Conservation (phyloP, 2,113 vertebrate species). For the Pteronura brasiliensis region DNA sequence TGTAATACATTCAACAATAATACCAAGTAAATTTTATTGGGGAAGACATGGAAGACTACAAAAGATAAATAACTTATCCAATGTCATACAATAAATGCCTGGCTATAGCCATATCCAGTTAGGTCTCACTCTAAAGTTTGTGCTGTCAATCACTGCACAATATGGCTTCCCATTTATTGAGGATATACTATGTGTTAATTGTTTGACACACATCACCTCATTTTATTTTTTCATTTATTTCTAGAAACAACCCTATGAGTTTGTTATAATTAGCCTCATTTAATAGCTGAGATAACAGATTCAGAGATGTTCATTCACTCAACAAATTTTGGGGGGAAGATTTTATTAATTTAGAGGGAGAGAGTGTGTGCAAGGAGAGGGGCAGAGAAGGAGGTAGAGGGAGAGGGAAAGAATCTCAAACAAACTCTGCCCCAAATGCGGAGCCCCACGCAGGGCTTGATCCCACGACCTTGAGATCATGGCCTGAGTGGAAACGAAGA, state of each 20-base stretch:
- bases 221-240: not conserved
- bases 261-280: not conserved
- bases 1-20: not conserved
- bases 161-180: not conserved
- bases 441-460: not conserved
- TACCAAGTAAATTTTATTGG: not conserved
- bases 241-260: not conserved
- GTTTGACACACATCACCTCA: not conserved
- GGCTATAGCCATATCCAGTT: not conserved
- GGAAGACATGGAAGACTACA: not conserved
- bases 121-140: not conserved
- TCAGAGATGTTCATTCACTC: not conserved
- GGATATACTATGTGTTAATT: not conserved
- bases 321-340: not conserved
- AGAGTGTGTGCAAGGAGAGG: not conserved
- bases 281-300: not conserved
- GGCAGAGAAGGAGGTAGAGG: not conserved
- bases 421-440: not conserved
- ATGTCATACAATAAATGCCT: not conserved
- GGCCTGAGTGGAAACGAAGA: not conserved
- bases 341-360: not conserved
- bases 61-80: not conserved
- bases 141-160: not conserved
- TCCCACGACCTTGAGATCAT: no score
- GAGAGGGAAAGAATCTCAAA: not conserved